Evolutionary conservation across 2,797 vertebrate genomes (phyloP).

Genomic region (Acestrorhynchus altus): DNA sequence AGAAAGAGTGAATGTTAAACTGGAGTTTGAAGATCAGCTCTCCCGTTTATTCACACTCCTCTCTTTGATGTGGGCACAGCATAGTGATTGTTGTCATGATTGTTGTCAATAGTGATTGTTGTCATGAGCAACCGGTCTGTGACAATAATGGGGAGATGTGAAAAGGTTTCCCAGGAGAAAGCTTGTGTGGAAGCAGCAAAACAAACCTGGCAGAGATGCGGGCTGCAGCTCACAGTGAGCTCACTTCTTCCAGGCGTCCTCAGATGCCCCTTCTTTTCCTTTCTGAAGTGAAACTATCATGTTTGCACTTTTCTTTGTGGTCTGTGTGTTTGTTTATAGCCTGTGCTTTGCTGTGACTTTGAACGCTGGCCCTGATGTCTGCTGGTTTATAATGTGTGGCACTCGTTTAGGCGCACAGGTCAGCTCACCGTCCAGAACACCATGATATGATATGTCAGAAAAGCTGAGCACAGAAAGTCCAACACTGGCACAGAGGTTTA

Average conservation of each 20-base stretch:
- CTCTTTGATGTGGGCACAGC: neutral
- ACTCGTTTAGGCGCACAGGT: neutral
- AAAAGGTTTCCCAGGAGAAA: neutral
- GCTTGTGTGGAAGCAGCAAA: constrained; percentile 13
- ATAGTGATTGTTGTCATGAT: constrained; percentile 4
- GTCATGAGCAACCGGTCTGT: constrained; percentile 19
- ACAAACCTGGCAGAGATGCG: constrained; percentile 3
- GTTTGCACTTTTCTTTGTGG: neutral
- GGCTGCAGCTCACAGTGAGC: constrained; percentile 2
- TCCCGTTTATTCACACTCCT: neutral
- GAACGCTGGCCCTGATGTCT: neutral
- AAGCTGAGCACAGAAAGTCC: neutral
- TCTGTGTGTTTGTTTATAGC: neutral
- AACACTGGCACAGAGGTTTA: neutral
- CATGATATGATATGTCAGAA: constrained; percentile 19
- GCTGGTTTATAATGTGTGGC: neutral
- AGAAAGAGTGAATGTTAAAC: neutral
- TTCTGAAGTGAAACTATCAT: neutral
- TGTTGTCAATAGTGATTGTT: constrained; percentile 18
- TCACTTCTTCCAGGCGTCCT: neutral
- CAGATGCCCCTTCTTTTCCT: neutral
- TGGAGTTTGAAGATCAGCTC: neutral
- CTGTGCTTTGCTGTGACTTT: neutral
- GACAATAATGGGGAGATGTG: constrained; percentile 35
- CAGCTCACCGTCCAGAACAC: constrained; percentile 2